A percentile compares a stretch with the other conserved stretches of the same genome.
Conservation (phyloP, 2,113 vertebrate species). For the Chrysemys picta region DNA sequence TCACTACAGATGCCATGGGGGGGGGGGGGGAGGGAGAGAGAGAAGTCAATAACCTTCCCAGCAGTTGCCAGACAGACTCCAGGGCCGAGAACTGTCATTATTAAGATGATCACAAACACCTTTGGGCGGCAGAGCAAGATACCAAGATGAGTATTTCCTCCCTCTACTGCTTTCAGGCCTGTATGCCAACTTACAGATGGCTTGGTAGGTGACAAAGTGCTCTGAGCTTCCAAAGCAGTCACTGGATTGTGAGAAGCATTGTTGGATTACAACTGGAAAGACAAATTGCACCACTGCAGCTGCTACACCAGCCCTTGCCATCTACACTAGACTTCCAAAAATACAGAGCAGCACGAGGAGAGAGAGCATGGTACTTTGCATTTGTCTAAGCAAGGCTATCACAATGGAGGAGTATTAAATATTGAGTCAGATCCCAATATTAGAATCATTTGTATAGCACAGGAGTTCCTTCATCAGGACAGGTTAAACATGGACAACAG, state of each 20-base stretch:
- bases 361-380: neutral
- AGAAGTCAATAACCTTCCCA: neutral
- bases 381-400: neutral
- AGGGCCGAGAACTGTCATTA: neutral
- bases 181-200: neutral
- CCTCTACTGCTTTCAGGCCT: neutral
- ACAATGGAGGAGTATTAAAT: neutral
- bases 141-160: neutral
- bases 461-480: neutral
- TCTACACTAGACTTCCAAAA: neutral
- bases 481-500: neutral
- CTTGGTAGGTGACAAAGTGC: neutral
- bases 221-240: neutral
- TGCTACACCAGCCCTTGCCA: neutral
- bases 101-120: neutral
- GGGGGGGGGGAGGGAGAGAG: too few species aligned
- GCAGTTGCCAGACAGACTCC: neutral
- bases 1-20: neutral
- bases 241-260: neutral
- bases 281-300: neutral
- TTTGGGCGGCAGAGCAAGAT: neutral
- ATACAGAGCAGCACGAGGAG: fast-evolving
- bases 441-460: neutral
- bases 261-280: neutral
- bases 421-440: fast-evolving